A percentile compares a stretch with the other conserved stretches of the same genome.
phyloP scores from a whole-genome alignment of 2,888 invertebrate genomes.

The Tinea pellionella region DNA sequence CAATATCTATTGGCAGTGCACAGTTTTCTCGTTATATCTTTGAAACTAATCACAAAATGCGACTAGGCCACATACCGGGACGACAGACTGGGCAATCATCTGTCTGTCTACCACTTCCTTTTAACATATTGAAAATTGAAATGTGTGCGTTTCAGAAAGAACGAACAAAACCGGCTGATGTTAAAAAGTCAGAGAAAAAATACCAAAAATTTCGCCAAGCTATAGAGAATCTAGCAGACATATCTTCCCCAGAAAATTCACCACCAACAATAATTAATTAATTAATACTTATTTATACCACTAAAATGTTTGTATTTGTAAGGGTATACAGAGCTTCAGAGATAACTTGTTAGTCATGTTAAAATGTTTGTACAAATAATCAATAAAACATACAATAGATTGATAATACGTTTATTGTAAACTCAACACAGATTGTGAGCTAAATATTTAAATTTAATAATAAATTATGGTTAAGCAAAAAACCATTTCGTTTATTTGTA shows the following conservation, averaged over 20 bases:
- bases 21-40: no score
- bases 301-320: no score
- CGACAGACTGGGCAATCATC: no score
- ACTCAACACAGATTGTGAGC: not conserved
- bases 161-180: not conserved
- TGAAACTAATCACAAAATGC: no score
- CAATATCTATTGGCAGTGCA: no score
- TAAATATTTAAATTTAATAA: not conserved
- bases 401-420: not conserved
- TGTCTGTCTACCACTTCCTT: no score
- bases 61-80: no score
- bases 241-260: not conserved
- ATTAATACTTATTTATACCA: not conserved
- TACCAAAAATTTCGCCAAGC: slow-evolving; percentile 54
- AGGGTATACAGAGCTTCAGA: no score
- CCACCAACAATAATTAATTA: not conserved
- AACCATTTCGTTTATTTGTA: not conserved
- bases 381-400: not conserved
- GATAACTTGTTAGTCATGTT: no score
- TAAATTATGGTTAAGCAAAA: not conserved
- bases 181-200: slow-evolving; percentile 37
- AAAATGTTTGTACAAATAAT: not conserved
- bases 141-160: not conserved
- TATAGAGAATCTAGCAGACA: not conserved
- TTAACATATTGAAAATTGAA: no score